Evolutionary conservation across 2,113 vertebrate genomes (phyloP).

Genomic region (Phalacrocorax carbo): DNA sequence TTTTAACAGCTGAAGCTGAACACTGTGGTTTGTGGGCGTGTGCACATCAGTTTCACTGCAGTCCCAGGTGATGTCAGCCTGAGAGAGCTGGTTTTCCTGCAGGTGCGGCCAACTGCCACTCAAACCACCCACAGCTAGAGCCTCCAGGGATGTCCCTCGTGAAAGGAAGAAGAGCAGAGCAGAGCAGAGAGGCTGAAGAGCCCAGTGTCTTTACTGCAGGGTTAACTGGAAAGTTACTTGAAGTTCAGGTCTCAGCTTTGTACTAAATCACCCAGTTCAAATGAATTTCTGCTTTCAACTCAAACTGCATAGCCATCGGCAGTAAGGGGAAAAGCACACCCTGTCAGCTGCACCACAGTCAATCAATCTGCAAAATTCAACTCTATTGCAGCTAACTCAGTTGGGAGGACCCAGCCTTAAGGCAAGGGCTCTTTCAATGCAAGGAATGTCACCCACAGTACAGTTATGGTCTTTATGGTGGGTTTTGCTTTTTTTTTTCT

Average conservation of each 20-base stretch:
- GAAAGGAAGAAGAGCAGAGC: neutral
- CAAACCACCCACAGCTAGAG: neutral
- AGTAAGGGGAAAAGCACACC: neutral
- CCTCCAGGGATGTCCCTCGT: neutral
- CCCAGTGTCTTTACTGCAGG: neutral
- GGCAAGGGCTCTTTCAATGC: neutral
- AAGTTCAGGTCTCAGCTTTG: neutral
- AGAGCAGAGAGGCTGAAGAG: neutral
- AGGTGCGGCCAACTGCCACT: constrained; percentile 1
- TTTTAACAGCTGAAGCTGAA: constrained; percentile 24
- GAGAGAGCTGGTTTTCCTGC: neutral
- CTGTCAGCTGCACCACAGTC: constrained; percentile 1
- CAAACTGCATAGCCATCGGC: neutral
- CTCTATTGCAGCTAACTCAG: neutral
- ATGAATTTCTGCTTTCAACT: constrained; percentile 23
- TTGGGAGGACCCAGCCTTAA: neutral
- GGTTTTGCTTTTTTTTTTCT: neutral
- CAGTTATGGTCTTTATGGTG: neutral
- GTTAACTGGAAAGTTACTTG: neutral
- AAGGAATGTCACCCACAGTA: neutral
- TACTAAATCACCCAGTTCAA: neutral
- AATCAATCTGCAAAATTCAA: neutral
- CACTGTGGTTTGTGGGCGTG: neutral
- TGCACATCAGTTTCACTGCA: neutral
- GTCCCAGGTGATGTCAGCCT: neutral